Base-by-base conservation (phyloP, 2,113 vertebrate species). In the rabbit (Oryctolagus cuniculus) region DNA sequence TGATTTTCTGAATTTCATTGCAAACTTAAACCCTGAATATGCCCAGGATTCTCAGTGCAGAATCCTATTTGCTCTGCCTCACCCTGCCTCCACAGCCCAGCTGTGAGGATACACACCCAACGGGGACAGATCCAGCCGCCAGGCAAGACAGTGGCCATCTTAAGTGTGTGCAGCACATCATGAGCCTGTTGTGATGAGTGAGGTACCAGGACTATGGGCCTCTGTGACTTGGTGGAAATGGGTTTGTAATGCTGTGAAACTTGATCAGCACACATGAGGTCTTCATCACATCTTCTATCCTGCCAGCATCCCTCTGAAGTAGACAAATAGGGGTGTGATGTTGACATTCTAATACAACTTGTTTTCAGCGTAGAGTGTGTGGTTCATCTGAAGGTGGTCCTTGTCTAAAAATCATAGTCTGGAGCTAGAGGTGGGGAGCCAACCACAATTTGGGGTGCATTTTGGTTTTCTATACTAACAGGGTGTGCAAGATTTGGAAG, bases 11-110 rank as follows among this genome's bases (percentile, higher is more conserved):
- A 88, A 85, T 77, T 86, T 84, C 61, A 36, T 81, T 95, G 34
- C 72, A 91, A 84, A 90, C 31, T 87, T 94, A 91, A 96, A 84
- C 16, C n/a, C 82, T 74, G 92, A 73, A 73, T 73, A 90, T 64
- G 51, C 13, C 79, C 90, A 49, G 24, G 70, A 55, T 36, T 64
- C 34, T 90, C 72, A 29, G 22, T 44, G 44, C 55, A 4, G 1
- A 55, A 73, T 67, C 29, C 72, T 34, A 75, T 72, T 86, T 63
- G 34, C 34, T 27, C 13, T 69, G 91, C 19, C 44, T 19, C 80
- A 34, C 25, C 78, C 36, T 75, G 44, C 36, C 72, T 66, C 6
- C 17, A 15, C 5, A 17, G 44, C n/a, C 27, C 36, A 24, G 24
- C 15, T 80, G 25, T 66, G 31, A 27, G 34, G 22, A 34, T 67